Evolutionary conservation across 2,888 invertebrate genomes (phyloP).

Genomic region (Drosophila niveifrons): DNA sequence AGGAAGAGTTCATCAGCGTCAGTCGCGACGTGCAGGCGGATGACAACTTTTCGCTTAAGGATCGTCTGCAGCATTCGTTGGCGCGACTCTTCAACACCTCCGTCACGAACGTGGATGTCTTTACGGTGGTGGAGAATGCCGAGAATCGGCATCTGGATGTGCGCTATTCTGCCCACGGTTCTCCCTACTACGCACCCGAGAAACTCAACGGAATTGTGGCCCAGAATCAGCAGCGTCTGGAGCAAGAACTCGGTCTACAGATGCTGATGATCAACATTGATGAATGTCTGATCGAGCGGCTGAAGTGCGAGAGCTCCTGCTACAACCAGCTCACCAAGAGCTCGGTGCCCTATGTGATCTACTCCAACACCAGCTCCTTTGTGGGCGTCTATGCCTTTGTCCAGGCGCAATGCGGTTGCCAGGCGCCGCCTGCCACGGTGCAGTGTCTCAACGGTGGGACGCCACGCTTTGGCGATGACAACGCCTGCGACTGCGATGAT

Average conservation of each 20-base stretch:
- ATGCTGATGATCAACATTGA: conserved; percentile 96
- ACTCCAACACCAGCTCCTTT: conserved; percentile 96
- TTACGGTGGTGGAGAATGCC: conserved; percentile 92
- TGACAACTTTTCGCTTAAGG: conserved; percentile 82
- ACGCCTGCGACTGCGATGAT: conserved; percentile 91
- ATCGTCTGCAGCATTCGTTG: conserved; percentile 86
- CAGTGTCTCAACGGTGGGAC: conserved; percentile 92
- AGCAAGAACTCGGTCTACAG: conserved; percentile 89
- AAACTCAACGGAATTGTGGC: conserved; percentile 94
- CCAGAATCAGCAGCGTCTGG: conserved; percentile 90
- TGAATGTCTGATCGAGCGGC: conserved; percentile 93
- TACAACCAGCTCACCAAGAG: conserved; percentile 91
- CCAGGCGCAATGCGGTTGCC: conserved; percentile 91
- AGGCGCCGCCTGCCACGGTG: conserved; percentile 53
- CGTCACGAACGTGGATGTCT: conserved; percentile 94
- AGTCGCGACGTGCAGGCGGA: conserved; percentile 78
- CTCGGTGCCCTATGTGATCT: conserved; percentile 92
- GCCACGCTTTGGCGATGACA: conserved; percentile 87
- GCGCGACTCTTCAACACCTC: conserved; percentile 92
- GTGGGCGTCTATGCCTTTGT: conserved; percentile 96
- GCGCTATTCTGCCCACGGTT: conserved; percentile 96
- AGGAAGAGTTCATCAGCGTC: conserved; percentile 93
- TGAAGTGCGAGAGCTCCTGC: conserved; percentile 91
- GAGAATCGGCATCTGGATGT: conserved; percentile 90
- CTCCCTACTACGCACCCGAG: conserved; percentile 95